Evolutionary conservation across 2,113 vertebrate genomes (phyloP).

Genomic region (Ammodytes dubius): DNA sequence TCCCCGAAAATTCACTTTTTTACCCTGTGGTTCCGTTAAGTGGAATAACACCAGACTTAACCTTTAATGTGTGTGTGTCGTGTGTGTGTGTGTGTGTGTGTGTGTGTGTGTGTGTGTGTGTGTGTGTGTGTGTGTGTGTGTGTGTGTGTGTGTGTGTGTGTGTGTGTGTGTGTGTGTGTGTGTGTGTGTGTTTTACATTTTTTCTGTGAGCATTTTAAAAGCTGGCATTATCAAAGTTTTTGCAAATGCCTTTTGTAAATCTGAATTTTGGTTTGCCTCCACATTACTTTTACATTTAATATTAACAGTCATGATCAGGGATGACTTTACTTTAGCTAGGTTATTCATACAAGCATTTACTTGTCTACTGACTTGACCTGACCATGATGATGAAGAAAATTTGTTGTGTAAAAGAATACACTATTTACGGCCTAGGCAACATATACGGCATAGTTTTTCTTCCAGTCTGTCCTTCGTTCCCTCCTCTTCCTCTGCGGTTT

Average conservation of each 20-base stretch:
- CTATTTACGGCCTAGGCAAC: slow-evolving; percentile 44
- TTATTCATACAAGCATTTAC: slow-evolving; percentile 63
- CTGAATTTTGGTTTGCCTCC: slow-evolving; percentile 40
- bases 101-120: too few species aligned
- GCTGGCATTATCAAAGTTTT: slow-evolving; percentile 46
- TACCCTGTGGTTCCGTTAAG: too few species aligned
- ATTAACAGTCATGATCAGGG: slow-evolving; percentile 68
- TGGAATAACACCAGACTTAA: slow-evolving; percentile 47
- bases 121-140: slow-evolving; percentile 1
- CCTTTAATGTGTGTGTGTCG: slow-evolving; percentile 29
- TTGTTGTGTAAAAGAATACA: slow-evolving; percentile 29
- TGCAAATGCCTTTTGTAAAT: slow-evolving; percentile 64
- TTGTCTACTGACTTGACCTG: slow-evolving; percentile 34
- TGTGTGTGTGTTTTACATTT: slow-evolving; percentile 42
- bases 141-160: slow-evolving; percentile 3
- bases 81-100: too few species aligned
- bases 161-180: too few species aligned
- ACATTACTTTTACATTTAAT: slow-evolving; percentile 41
- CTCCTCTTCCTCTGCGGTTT: slow-evolving; percentile 31
- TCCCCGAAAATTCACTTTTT: too few species aligned
- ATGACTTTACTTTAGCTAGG: slow-evolving; percentile 50
- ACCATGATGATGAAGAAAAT: slow-evolving; percentile 13
- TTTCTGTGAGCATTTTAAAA: slow-evolving; percentile 51
- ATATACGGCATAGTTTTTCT: slow-evolving; percentile 19
- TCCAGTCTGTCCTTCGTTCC: slow-evolving; percentile 22